Percentiles rank a stretch among this genome's conserved stretches.
Conservation (phyloP, 2,888 invertebrate genomes). For the Harpalus rubripes region DNA sequence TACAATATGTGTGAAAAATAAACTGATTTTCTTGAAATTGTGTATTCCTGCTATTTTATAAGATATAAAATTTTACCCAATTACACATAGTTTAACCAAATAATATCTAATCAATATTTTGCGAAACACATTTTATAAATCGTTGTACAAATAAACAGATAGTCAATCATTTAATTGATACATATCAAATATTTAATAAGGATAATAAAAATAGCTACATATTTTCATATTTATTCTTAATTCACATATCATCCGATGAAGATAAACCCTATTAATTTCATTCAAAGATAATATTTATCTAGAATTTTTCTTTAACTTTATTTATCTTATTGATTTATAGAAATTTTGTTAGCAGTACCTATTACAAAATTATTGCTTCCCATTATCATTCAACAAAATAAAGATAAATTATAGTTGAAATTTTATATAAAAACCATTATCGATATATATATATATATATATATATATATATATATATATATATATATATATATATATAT, state of each 20-base stretch:
- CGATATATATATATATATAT: too few relatives aligned
- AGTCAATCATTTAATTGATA: conserved; percentile 9
- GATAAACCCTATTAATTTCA: not conserved
- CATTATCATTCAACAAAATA: too few relatives aligned
- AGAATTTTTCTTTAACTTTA: not conserved
- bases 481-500: too few relatives aligned
- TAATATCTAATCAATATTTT: not conserved
- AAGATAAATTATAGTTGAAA: too few relatives aligned
- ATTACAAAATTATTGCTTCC: too few relatives aligned
- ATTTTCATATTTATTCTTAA: not conserved
- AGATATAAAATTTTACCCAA: not conserved
- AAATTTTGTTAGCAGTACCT: not conserved
- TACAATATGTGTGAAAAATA: too few relatives aligned
- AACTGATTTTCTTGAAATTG: too few relatives aligned
- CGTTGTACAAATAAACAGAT: conserved; percentile 25
- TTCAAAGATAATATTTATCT: not conserved
- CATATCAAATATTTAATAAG: conserved; percentile 34
- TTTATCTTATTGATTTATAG: not conserved
- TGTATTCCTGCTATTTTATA: not conserved
- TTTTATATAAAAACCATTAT: too few relatives aligned
- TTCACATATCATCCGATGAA: not conserved
- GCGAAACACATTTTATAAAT: not conserved
- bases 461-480: too few relatives aligned
- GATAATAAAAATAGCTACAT: not conserved
- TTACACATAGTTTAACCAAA: not conserved